Percentiles rank a stretch among this genome's conserved stretches.
phyloP scores from a whole-genome alignment of 2,797 vertebrate genomes.

The Masticophis lateralis region DNA sequence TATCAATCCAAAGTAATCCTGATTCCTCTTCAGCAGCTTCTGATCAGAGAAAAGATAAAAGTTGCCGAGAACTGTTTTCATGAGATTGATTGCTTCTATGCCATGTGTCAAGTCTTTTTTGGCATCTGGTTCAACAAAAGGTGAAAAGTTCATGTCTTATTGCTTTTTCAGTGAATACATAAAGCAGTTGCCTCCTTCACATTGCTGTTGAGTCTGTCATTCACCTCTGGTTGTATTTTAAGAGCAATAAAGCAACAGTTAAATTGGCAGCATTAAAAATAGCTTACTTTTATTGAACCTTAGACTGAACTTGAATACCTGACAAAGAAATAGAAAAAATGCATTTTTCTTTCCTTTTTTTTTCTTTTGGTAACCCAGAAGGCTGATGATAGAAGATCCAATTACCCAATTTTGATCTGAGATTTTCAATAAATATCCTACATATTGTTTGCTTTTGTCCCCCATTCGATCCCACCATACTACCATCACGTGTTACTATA shows the following conservation, averaged over 20 bases:
- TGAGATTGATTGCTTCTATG: constrained; percentile 61
- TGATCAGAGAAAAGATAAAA: constrained; percentile 44
- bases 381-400: constrained; percentile 32
- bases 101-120: constrained; percentile 52
- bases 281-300: constrained; percentile 56
- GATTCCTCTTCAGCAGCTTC: constrained; percentile 44
- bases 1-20: not conserved
- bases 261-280: constrained; percentile 69
- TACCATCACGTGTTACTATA: not conserved
- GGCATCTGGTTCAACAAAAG: constrained; percentile 47
- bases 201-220: constrained; percentile 57
- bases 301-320: constrained; percentile 59
- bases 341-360: constrained; percentile 35
- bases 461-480: too few relatives aligned
- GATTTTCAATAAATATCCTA: constrained; percentile 51
- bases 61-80: constrained; percentile 37
- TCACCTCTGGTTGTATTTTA: constrained; percentile 66
- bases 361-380: constrained; percentile 9
- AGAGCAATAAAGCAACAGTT: constrained; percentile 65
- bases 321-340: constrained; percentile 64
- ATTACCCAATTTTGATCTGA: constrained; percentile 45
- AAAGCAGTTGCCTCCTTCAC: constrained; percentile 54
- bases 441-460: constrained; percentile 14
- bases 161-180: constrained; percentile 69
- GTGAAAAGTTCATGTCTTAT: constrained; percentile 61